A percentile compares a stretch with the other conserved stretches of the same genome.
phyloP scores from a whole-genome alignment of 2,797 vertebrate species.

The Poeciliopsis gracilis region DNA sequence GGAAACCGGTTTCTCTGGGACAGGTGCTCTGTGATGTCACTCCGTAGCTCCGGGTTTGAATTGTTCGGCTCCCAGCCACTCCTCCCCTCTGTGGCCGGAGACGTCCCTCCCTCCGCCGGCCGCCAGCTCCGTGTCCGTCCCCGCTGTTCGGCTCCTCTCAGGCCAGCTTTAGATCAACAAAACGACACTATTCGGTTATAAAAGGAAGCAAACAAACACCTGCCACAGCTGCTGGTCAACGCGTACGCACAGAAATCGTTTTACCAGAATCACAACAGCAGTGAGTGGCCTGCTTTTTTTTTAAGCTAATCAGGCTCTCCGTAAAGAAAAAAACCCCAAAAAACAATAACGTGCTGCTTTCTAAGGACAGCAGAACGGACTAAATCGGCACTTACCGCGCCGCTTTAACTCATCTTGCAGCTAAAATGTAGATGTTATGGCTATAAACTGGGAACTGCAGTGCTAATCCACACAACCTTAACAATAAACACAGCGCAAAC shows the following conservation, averaged over 20 bases:
- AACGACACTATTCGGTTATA: neutral
- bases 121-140: slow-evolving; percentile 66
- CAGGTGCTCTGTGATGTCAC: slow-evolving; percentile 43
- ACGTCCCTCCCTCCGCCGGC: slow-evolving; percentile 48
- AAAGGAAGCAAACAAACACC: slow-evolving; percentile 8
- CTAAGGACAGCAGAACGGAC: slow-evolving; percentile 6
- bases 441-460: slow-evolving; percentile 76
- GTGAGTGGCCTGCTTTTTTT: slow-evolving; percentile 70
- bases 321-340: slow-evolving; percentile 21
- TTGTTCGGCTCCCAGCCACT: slow-evolving; percentile 30
- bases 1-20: slow-evolving; percentile 27
- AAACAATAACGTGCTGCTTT: slow-evolving; percentile 1
- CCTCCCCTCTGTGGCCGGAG: slow-evolving; percentile 35
- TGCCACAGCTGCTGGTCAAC: slow-evolving; percentile 1
- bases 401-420: slow-evolving; percentile 50
- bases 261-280: slow-evolving; percentile 51
- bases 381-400: slow-evolving; percentile 53
- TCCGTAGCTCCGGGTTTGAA: slow-evolving; percentile 74
- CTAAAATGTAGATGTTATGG: slow-evolving; percentile 57
- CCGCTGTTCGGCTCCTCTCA: slow-evolving; percentile 72
- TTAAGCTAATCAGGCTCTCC: slow-evolving; percentile 63
- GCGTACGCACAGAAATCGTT: slow-evolving; percentile 23
- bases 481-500: slow-evolving; percentile 89
- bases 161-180: slow-evolving; percentile 23
- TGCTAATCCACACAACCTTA: slow-evolving; percentile 95